These are phyloP conservation scores for Micromys minutus DNA, from an alignment of 2,113 vertebrate species.

Conservation along the genomic window DNA sequence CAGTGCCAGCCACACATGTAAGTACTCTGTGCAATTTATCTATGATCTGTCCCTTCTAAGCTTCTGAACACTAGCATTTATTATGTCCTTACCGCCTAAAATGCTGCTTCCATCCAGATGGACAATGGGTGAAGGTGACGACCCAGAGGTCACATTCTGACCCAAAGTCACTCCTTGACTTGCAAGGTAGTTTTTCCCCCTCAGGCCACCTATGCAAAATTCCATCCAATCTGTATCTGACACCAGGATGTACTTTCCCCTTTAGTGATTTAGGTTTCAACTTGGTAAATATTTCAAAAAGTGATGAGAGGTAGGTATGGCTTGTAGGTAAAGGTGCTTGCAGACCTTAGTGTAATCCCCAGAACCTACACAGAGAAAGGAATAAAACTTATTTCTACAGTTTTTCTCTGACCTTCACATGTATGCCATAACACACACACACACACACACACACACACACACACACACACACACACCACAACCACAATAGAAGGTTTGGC, in stretches of 20 bases:
- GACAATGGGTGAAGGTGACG: neutral
- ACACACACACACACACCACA: neutral
- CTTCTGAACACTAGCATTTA: neutral
- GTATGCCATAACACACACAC: neutral
- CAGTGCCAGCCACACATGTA: neutral
- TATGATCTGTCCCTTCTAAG: neutral
- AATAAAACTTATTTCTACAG: neutral
- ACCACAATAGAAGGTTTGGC: neutral
- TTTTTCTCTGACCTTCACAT: neutral
- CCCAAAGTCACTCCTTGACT: neutral
- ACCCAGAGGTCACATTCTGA: neutral
- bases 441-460: neutral
- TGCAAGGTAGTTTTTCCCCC: neutral
- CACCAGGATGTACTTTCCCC: neutral
- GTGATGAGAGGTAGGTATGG: neutral
- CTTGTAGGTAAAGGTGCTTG: neutral
- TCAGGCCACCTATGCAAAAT: neutral
- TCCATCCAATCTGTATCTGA: neutral
- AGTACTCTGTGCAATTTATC: neutral
- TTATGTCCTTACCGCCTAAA: neutral
- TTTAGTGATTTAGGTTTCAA: neutral
- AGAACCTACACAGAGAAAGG: neutral
- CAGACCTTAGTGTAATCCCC: too few relatives aligned
- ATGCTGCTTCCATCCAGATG: neutral
- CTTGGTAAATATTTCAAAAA: constrained; percentile 13